phyloP scores from a whole-genome alignment of 2,113 vertebrate species.

The Panthera tigris region DNA sequence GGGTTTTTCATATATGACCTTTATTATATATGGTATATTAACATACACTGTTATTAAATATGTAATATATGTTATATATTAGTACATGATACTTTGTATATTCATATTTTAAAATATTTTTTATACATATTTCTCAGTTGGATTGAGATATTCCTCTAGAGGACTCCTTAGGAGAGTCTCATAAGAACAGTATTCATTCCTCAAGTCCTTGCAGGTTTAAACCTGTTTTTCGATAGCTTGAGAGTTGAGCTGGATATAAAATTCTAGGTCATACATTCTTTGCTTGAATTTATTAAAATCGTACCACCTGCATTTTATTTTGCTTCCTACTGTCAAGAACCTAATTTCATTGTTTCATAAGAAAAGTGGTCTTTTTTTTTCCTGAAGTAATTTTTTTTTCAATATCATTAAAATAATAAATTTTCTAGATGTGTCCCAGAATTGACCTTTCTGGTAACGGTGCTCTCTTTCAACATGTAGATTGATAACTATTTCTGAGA shows the following conservation, averaged over 20 bases:
- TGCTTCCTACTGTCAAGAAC: background rate
- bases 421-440: background rate
- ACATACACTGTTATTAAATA: background rate
- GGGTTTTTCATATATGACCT: background rate
- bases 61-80: background rate
- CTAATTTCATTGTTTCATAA: background rate
- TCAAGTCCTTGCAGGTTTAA: background rate
- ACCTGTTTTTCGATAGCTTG: background rate
- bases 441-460: background rate
- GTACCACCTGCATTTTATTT: background rate
- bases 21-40: background rate
- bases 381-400: background rate
- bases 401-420: background rate
- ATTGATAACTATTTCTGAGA: background rate
- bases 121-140: background rate
- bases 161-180: background rate
- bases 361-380: background rate
- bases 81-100: background rate
- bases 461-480: background rate
- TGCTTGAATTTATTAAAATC: background rate
- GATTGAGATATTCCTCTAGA: background rate
- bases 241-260: slow-evolving; percentile 23
- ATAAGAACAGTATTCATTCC: background rate
- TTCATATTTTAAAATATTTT: background rate
- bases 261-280: background rate